Base-by-base conservation (phyloP, 2,888 invertebrate genomes). In the Cyaniris semiargus region DNA sequence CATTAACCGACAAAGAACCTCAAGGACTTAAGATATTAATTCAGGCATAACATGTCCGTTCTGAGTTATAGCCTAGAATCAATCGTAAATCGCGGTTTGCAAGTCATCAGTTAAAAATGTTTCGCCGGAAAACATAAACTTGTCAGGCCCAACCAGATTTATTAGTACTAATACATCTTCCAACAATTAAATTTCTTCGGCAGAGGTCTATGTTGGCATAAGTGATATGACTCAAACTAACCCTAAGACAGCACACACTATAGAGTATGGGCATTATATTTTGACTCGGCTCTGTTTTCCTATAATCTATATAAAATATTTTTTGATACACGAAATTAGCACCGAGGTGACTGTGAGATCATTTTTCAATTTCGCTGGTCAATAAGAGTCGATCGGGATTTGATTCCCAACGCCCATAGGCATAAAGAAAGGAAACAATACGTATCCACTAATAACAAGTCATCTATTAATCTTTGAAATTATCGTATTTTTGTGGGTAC, bases 131-230 rank as follows among this genome's bases (percentile, higher is more conserved):
- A 77, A 70, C 82, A 81, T 83, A 81, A 81, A 82, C 75, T 76
- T 80, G 80, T 81, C 80, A 71, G 79, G 60, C 71, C 21, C 70
- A 23, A 23, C 44, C 60, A 80, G 83, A 84, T 84, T 84, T 84
- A 84, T 83, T 78, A 78, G 80, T 34, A 27, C 80, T 79, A 82
- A 82, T 84, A 83, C 78, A 79, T 83, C 82, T 81, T 79, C 44
- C 72, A 78, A 79, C 76, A 80, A 80, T 78, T 79, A 78, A 58
- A 75, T 60, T 44, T 72, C 76, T 79, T 72, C 76, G 77, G 66
- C 18, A 53, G 53, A 53, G 18, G 53, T 53, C 53, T 38, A 76
- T 18, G 53, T 76, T 38, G 71, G 71, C 56, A 56, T 71, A 76
- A 76, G 34, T 76, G 21, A 76, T 56, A 31, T 53, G 56, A 76